Evolutionary conservation across 2,888 invertebrate genomes (phyloP).

Genomic region (Epirrhoe tristata): DNA sequence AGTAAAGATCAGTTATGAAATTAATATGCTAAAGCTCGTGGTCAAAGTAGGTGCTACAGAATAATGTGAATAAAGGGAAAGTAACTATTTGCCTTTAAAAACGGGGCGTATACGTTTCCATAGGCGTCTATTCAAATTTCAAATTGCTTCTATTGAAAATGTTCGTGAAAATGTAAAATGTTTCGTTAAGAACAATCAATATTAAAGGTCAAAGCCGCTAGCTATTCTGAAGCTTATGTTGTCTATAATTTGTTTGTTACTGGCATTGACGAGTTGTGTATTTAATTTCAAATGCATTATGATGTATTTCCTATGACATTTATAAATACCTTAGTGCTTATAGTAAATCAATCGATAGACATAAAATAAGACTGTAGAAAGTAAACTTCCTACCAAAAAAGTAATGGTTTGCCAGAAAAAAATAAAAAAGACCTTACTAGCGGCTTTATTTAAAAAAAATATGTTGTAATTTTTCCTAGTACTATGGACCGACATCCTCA

Average conservation of each 20-base stretch:
- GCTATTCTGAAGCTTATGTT: not conserved
- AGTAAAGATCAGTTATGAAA: not conserved
- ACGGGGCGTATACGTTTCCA: not conserved
- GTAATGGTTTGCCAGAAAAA: too few species aligned
- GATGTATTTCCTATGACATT: too few species aligned
- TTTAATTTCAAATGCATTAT: not conserved
- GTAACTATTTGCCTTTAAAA: not conserved
- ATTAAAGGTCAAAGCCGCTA: conserved; percentile 1
- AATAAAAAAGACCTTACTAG: too few species aligned
- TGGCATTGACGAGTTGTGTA: not conserved
- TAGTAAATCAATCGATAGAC: too few species aligned
- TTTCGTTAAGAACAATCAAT: not conserved
- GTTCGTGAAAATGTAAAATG: not conserved
- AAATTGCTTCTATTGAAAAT: not conserved
- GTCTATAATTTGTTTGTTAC: not conserved
- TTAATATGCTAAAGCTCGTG: not conserved
- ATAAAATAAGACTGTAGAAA: too few species aligned
- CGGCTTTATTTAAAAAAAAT: too few species aligned
- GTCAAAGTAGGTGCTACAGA: not conserved
- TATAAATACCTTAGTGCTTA: too few species aligned
- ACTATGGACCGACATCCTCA: not conserved
- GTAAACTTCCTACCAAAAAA: too few species aligned
- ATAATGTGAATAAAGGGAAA: not conserved
- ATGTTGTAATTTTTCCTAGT: too few species aligned
- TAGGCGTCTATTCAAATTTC: conserved; percentile 1